Conservation (phyloP, 2,888 invertebrate species). For the Lasioglossum oenotherae region DNA sequence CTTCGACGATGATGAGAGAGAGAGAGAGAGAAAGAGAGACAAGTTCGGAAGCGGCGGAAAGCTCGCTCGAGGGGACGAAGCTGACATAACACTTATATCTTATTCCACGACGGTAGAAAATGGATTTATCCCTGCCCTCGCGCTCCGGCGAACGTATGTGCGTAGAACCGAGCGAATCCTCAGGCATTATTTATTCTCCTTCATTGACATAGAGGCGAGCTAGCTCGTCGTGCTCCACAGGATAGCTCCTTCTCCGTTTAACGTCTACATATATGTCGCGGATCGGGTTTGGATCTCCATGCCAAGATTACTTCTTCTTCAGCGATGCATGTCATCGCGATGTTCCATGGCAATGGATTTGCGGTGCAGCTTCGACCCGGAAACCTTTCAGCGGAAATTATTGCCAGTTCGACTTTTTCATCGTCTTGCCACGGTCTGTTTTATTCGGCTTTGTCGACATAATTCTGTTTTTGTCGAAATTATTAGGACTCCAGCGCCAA, state of each 20-base stretch:
- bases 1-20: conserved; percentile 31
- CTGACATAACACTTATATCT: conserved; percentile 76
- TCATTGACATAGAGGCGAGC: conserved; percentile 31
- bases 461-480: neutral
- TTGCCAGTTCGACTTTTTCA: neutral
- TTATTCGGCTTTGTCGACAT: too few relatives aligned
- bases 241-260: conserved; percentile 18
- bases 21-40: neutral
- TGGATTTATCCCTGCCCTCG: conserved; percentile 78
- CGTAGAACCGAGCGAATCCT: conserved; percentile 41
- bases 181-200: conserved; percentile 62
- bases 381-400: neutral
- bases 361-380: too few relatives aligned
- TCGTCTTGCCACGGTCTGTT: neutral
- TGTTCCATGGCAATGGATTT: conserved; percentile 19
- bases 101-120: conserved; percentile 78
- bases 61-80: conserved; percentile 64
- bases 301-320: conserved; percentile 15
- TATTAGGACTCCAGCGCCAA: too few relatives aligned
- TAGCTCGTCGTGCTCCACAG: neutral
- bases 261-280: conserved; percentile 8
- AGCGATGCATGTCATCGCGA: neutral
- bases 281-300: conserved; percentile 27
- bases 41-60: conserved; percentile 19
- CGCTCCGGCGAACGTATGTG: conserved; percentile 58